A percentile compares a stretch with the other conserved stretches of the same genome.
Evolutionary conservation across 2,888 invertebrate species (phyloP).

Genomic region (Meta bourneti): DNA sequence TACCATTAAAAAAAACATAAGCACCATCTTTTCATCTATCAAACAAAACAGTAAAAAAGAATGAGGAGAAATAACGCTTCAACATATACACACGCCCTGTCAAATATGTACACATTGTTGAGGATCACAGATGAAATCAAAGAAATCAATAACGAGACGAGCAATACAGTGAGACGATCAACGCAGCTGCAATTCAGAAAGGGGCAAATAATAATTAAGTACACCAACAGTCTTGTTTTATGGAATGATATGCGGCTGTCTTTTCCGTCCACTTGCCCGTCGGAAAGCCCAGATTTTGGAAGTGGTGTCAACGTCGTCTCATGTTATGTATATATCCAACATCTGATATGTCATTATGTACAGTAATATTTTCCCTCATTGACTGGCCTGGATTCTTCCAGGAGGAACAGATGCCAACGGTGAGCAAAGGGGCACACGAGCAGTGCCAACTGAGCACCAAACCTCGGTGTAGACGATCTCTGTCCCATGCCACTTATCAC

Average conservation of each 20-base stretch:
- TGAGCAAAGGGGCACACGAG: conserved; percentile 69
- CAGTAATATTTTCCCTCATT: conserved; percentile 47
- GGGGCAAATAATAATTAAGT: conserved; percentile 55
- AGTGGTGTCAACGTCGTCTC: conserved; percentile 15
- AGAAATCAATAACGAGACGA: conserved; percentile 59
- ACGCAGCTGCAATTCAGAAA: conserved; percentile 55
- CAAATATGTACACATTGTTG: conserved; percentile 69
- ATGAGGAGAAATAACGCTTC: conserved; percentile 56
- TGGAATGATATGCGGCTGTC: conserved; percentile 75
- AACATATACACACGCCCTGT: conserved; percentile 72
- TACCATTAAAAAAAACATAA: conserved; percentile 37
- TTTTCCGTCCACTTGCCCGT: not conserved
- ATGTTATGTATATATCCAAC: conserved; percentile 48
- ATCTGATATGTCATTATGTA: conserved; percentile 75
- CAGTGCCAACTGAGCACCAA: conserved; percentile 6
- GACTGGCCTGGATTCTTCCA: conserved; percentile 68
- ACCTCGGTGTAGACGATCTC: not conserved
- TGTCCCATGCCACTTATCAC: conserved; percentile 48
- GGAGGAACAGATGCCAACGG: conserved; percentile 71
- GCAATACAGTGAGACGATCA: conserved; percentile 19
- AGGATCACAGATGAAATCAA: conserved; percentile 75
- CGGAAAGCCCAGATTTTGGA: conserved; percentile 28
- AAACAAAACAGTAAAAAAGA: conserved; percentile 16
- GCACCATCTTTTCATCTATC: conserved; percentile 50
- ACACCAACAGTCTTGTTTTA: conserved; percentile 64